These are phyloP conservation scores for Xestoiulus laeticollis DNA, from an alignment of 2,888 invertebrate species.

Conservation along the genomic window DNA sequence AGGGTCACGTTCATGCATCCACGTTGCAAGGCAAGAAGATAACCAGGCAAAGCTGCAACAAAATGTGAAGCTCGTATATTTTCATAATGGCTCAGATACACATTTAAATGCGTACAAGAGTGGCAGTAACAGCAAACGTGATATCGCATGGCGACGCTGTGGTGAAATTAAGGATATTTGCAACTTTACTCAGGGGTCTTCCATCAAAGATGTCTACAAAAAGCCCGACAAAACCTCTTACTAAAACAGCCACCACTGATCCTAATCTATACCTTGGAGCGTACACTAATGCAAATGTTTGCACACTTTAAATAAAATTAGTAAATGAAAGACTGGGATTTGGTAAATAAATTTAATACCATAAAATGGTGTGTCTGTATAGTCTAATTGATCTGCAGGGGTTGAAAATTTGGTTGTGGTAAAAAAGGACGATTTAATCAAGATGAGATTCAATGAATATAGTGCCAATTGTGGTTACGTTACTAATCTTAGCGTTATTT, in stretches of 20 bases:
- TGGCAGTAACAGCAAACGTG: constrained; percentile 22
- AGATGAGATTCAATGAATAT: too few species aligned
- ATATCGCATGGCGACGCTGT: not conserved
- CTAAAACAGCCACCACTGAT: too few species aligned
- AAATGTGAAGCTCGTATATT: constrained; percentile 18
- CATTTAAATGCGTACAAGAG: constrained; percentile 14
- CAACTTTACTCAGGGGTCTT: not conserved
- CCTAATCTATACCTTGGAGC: not conserved
- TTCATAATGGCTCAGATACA: constrained; percentile 6
- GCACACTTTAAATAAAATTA: not conserved
- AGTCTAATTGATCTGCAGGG: too few species aligned
- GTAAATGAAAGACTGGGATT: too few species aligned
- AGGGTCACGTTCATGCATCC: not conserved
- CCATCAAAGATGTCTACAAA: not conserved
- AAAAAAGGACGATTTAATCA: too few species aligned
- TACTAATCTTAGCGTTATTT: too few species aligned
- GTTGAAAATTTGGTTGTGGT: too few species aligned
- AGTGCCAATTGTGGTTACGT: too few species aligned
- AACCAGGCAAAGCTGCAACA: not conserved
- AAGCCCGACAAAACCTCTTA: not conserved
- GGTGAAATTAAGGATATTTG: constrained; percentile 5
- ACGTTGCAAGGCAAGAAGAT: not conserved
- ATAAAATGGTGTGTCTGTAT: too few species aligned
- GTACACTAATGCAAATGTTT: not conserved
- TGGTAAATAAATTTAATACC: too few species aligned